Percentiles rank a stretch among this genome's conserved stretches.
Evolutionary conservation across 2,888 invertebrate species (phyloP).

Genomic region (Zygothrica quintamaculata): DNA sequence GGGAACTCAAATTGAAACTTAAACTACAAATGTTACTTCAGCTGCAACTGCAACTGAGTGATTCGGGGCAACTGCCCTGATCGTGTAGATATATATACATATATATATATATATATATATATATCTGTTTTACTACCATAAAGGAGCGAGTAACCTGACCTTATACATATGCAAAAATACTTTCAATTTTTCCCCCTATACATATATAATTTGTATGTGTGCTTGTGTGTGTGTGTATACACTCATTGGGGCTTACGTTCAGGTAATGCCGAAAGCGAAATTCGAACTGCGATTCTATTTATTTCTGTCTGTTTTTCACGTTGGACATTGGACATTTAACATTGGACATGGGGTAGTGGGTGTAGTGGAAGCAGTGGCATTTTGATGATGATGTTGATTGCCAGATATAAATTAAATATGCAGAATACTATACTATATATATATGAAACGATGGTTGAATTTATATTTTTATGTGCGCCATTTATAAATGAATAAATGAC

Average conservation of each 20-base stretch:
- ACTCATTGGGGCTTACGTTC: constrained; percentile 11
- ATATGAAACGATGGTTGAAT: constrained; percentile 27
- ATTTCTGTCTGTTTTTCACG: constrained; percentile 41
- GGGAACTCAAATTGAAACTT: no score
- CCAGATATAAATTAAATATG: constrained; percentile 78
- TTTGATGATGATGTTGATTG: constrained; percentile 73
- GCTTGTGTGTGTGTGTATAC: background rate
- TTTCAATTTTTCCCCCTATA: constrained; percentile 50
- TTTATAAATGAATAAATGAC: constrained; percentile 78
- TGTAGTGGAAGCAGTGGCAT: constrained; percentile 56
- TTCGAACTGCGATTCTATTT: constrained; percentile 52
- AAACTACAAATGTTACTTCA: constrained; percentile 10
- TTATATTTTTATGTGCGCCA: constrained; percentile 56
- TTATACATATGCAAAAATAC: constrained; percentile 46
- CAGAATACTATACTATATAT: constrained; percentile 52
- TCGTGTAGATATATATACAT: constrained; percentile 23
- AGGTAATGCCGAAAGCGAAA: constrained; percentile 53
- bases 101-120: constrained; percentile 22
- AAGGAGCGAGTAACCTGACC: constrained; percentile 33
- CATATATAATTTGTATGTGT: constrained; percentile 39
- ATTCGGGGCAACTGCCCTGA: constrained; percentile 19
- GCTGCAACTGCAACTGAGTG: constrained; percentile 1
- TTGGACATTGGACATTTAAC: constrained; percentile 12
- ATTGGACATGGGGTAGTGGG: constrained; percentile 10
- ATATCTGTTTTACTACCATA: constrained; percentile 22